Conservation (phyloP, 2,797 vertebrate genomes). For the Peromyscus nudipes region DNA sequence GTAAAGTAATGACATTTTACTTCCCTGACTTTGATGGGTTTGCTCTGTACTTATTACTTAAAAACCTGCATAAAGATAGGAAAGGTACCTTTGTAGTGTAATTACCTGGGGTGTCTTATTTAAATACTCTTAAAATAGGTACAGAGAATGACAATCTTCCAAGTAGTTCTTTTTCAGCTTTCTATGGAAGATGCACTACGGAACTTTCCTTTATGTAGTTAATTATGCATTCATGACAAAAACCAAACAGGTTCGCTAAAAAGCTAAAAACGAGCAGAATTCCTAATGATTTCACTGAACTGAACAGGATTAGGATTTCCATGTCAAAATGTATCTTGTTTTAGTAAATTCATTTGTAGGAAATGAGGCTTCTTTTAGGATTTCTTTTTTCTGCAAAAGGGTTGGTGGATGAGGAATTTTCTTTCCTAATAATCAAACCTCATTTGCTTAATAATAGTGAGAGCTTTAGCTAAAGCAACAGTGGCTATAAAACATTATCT, state of each 20-base stretch:
- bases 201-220: constrained; percentile 69
- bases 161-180: constrained; percentile 70
- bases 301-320: neutral
- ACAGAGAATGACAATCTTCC: constrained; percentile 64
- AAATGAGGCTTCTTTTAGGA: neutral
- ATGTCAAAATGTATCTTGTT: constrained; percentile 23
- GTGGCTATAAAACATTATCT: neutral
- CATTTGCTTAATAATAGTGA: neutral
- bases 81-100: constrained; percentile 66
- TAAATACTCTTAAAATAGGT: constrained; percentile 79
- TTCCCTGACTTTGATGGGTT: constrained; percentile 70
- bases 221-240: constrained; percentile 69
- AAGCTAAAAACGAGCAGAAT: constrained; percentile 46
- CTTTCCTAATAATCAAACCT: neutral
- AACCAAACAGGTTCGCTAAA: neutral
- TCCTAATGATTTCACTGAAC: constrained; percentile 14
- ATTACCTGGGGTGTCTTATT: constrained; percentile 74
- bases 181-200: constrained; percentile 47
- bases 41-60: constrained; percentile 63
- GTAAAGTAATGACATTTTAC: constrained; percentile 61
- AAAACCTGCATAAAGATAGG: constrained; percentile 74
- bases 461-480: neutral
- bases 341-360: neutral
- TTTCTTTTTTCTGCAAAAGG: neutral
- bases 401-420: neutral